phyloP scores from a whole-genome alignment of 2,797 vertebrate species.

The Characodon lateralis region DNA sequence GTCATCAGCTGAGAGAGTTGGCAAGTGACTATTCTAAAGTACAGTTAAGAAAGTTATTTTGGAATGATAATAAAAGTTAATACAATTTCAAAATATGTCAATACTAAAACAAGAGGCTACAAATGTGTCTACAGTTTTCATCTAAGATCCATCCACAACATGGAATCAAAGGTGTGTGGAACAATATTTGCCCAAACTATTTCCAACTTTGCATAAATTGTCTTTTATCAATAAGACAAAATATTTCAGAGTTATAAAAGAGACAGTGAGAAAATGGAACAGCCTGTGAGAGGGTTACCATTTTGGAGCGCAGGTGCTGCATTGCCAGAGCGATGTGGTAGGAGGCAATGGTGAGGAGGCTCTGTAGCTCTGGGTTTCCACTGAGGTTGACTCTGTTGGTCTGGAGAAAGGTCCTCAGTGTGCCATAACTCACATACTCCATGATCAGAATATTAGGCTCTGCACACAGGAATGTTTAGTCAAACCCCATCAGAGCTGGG shows the following conservation, averaged over 20 bases:
- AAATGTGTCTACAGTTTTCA: not conserved
- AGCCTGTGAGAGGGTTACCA: slow-evolving; percentile 58
- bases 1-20: not conserved
- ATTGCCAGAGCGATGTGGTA: slow-evolving; percentile 81
- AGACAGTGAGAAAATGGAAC: not conserved
- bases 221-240: not conserved
- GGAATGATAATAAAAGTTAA: not conserved
- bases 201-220: not conserved
- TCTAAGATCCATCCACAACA: not conserved
- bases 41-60: not conserved
- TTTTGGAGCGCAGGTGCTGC: slow-evolving; percentile 80
- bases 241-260: not conserved
- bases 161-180: not conserved
- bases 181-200: not conserved
- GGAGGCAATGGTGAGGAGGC: slow-evolving; percentile 75
- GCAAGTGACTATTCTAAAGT: not conserved
- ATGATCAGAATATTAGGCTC: slow-evolving; percentile 80
- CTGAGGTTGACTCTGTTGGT: slow-evolving; percentile 64
- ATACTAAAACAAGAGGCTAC: not conserved
- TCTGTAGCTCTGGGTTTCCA: slow-evolving; percentile 71
- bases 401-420: slow-evolving; percentile 79
- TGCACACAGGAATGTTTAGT: slow-evolving; percentile 39
- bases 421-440: slow-evolving; percentile 79
- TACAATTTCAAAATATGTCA: not conserved
- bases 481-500: slow-evolving; percentile 2